These are phyloP conservation scores for Molorchus minor DNA, from an alignment of 2,888 invertebrate species.

Conservation along the genomic window DNA sequence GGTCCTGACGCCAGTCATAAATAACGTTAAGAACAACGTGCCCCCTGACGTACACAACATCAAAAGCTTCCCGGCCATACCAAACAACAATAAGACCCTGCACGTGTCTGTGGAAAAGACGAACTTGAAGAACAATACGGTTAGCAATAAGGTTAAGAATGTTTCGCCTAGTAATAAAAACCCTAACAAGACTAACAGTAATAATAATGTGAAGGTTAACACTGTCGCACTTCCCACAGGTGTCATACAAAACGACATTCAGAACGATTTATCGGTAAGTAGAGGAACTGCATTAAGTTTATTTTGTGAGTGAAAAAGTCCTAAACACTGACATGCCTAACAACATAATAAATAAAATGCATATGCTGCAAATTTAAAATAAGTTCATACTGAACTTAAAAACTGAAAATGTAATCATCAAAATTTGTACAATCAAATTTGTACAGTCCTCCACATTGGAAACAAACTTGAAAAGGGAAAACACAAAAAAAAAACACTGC, in stretches of 20 bases:
- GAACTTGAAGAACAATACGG: constrained; percentile 40
- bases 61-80: constrained; percentile 58
- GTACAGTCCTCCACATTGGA: no score
- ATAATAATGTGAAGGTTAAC: constrained; percentile 30
- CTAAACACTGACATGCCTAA: no score
- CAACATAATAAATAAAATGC: no score
- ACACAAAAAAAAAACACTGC: no score
- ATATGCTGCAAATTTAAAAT: no score
- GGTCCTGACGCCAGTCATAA: constrained; percentile 17
- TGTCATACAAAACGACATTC: constrained; percentile 40
- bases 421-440: no score
- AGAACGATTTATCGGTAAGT: constrained; percentile 53
- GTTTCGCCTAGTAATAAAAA: constrained; percentile 24
- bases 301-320: no score
- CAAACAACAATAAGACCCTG: constrained; percentile 34
- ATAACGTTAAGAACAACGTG: constrained; percentile 12
- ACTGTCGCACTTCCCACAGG: constrained; percentile 6
- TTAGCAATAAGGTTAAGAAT: constrained; percentile 32
- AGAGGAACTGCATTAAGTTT: no score
- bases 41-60: constrained; percentile 54
- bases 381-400: no score
- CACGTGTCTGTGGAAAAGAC: constrained; percentile 35
- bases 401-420: no score
- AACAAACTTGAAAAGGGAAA: no score
- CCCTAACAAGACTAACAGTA: constrained; percentile 29